phyloP scores from a whole-genome alignment of 2,888 invertebrate species.

The Synergus umbraculus region DNA sequence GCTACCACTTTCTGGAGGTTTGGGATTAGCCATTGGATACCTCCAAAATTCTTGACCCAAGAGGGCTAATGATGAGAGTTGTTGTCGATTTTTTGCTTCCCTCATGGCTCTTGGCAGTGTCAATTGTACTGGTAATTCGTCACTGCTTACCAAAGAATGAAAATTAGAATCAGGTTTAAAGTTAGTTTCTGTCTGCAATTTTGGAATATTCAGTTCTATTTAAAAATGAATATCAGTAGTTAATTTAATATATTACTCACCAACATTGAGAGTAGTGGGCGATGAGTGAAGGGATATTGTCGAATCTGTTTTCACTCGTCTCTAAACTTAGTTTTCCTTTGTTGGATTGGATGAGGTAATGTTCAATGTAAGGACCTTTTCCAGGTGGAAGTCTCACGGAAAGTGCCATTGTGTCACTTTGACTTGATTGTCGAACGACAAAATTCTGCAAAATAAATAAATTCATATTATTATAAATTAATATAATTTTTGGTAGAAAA shows the following conservation, averaged over 20 bases:
- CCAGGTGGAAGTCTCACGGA: slow-evolving; percentile 93
- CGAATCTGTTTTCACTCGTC: slow-evolving; percentile 95
- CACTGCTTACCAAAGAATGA: slow-evolving; percentile 80
- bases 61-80: slow-evolving; percentile 92
- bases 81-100: slow-evolving; percentile 93
- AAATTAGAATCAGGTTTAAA: slow-evolving; percentile 18
- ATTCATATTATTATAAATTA: background rate
- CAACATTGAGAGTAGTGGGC: slow-evolving; percentile 96
- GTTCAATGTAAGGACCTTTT: slow-evolving; percentile 95
- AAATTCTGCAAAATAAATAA: slow-evolving; percentile 85
- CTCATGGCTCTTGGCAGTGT: slow-evolving; percentile 90
- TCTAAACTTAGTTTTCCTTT: slow-evolving; percentile 91
- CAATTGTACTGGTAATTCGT: slow-evolving; percentile 94
- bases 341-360: slow-evolving; percentile 94
- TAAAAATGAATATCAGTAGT: background rate
- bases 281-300: slow-evolving; percentile 94
- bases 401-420: slow-evolving; percentile 95
- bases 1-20: slow-evolving; percentile 78
- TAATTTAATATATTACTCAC: slow-evolving; percentile 78
- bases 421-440: slow-evolving; percentile 96
- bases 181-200: background rate
- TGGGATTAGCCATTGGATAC: slow-evolving; percentile 88
- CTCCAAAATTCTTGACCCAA: slow-evolving; percentile 93
- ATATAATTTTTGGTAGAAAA: background rate
- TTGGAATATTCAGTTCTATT: background rate